Base-by-base conservation (phyloP, 2,888 invertebrate species). In the Sminthurides aquaticus region DNA sequence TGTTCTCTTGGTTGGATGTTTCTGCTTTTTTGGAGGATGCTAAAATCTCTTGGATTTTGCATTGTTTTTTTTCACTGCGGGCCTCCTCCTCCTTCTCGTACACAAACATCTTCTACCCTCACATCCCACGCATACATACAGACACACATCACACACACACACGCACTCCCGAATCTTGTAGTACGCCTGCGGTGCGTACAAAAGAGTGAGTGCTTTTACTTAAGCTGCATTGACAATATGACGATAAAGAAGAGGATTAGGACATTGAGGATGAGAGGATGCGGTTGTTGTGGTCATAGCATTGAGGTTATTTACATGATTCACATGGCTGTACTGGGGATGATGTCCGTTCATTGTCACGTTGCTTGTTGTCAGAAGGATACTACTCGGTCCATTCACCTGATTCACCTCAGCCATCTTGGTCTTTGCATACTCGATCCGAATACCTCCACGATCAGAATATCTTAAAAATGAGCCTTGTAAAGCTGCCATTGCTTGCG, bases 341-440 rank as follows among this genome's bases (percentile, higher is more conserved):
- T 73, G 70, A 65, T 73, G 74, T 68, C 74, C 74, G 59, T 75
- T 75, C 68, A 75, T 67, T 60, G 74, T 72, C 64, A 72, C 72
- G 67, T 71, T 72, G 67, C 69, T 70, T 61, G 74, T 70, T 49
- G 71, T 67, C 48, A 74, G 62, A 54, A 74, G 71, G 68, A 74
- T 71, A 65, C 71, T 73, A 63, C 67, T 69, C 64, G 73, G 71
- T 49, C 64, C 64, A 60, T 62, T 65, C 48, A 49, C 49, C 62
- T 71, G 70, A 67, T 72, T 74, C 67, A 85, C 84, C 83, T 89
- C 90, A 79, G 93, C 91, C 95, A 97, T 95, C 87, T 96, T 96
- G 83, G 91, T 93, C 85, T 94, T 92, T 81, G 97, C 97, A 85
- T 90, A 98, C 85, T 98, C 97, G 82, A 98, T 95, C 81, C 96